These are phyloP conservation scores for Condylura cristata DNA, from an alignment of 2,113 vertebrate species.

Conservation along the genomic window DNA sequence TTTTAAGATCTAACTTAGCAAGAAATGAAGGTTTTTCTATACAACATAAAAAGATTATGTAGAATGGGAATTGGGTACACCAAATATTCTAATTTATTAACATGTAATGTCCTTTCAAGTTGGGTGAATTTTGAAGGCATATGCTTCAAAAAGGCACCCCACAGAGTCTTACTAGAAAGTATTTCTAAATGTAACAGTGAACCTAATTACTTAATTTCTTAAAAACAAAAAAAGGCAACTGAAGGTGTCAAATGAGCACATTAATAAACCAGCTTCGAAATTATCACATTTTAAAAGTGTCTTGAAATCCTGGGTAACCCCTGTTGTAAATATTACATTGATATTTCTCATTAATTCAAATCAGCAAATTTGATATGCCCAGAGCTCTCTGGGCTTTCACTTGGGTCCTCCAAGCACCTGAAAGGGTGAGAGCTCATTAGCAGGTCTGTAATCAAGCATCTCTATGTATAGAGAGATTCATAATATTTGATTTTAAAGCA, in stretches of 20 bases:
- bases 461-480: neutral
- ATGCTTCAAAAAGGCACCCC: neutral
- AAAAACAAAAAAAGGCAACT: neutral
- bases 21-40: neutral
- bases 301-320: slow-evolving; percentile 12
- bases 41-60: neutral
- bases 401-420: neutral
- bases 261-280: slow-evolving; percentile 42
- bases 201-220: slow-evolving; percentile 52
- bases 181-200: slow-evolving; percentile 29
- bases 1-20: neutral
- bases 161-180: neutral
- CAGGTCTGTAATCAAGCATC: neutral
- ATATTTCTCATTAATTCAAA: slow-evolving; percentile 49
- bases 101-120: neutral
- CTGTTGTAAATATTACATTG: slow-evolving; percentile 16
- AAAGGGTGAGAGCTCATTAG: neutral
- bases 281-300: slow-evolving; percentile 62
- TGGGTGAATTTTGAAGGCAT: neutral
- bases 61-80: neutral
- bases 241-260: slow-evolving; percentile 52
- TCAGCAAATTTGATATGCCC: neutral
- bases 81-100: neutral
- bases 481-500: neutral
- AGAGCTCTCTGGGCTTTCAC: neutral